A percentile compares a stretch with the other conserved stretches of the same genome.
phyloP scores from a whole-genome alignment of 2,797 vertebrate species.

The Helicolenus hilgendorfi region DNA sequence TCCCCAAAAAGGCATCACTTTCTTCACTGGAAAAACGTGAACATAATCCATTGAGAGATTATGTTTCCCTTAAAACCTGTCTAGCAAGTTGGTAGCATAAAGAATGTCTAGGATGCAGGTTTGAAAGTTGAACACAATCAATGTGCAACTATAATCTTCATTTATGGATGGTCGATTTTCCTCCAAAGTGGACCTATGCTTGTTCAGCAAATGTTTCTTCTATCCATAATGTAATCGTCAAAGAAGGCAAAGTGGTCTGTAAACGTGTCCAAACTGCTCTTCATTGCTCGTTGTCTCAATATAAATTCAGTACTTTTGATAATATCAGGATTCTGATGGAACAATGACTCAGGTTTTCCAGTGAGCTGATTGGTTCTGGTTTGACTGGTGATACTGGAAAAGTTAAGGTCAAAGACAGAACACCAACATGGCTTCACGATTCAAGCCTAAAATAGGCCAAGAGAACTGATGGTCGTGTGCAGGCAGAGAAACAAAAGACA shows the following conservation, averaged over 20 bases:
- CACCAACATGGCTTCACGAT: neutral
- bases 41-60: neutral
- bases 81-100: too few species aligned
- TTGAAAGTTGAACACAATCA: neutral
- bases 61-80: neutral
- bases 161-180: neutral
- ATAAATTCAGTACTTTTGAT: neutral
- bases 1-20: neutral
- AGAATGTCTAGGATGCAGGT: neutral
- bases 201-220: neutral
- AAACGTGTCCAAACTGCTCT: neutral
- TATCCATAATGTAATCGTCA: neutral
- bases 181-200: neutral
- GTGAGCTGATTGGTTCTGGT: neutral
- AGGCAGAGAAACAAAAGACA: neutral
- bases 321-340: neutral
- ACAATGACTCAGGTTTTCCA: neutral
- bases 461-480: neutral
- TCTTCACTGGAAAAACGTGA: neutral
- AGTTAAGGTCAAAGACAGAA: neutral
- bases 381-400: neutral
- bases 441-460: neutral
- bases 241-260: neutral
- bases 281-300: neutral
- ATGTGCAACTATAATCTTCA: neutral